Conservation (phyloP, 2,113 vertebrate species). For the Malurus elegans region DNA sequence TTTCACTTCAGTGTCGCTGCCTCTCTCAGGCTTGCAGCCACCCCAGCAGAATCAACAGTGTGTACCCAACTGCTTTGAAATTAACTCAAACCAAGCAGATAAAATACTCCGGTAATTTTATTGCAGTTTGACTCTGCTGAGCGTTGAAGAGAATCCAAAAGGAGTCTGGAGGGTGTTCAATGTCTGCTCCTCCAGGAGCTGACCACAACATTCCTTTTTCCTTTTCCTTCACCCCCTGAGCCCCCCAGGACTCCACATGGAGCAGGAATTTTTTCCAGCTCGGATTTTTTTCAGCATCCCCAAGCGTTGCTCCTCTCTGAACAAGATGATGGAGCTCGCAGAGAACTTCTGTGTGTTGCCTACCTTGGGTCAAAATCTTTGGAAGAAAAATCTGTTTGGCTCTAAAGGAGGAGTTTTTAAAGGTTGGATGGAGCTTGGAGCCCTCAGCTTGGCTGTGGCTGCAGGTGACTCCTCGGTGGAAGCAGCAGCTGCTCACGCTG, state of each 20-base stretch:
- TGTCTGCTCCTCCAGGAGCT: not conserved
- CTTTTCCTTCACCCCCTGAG: not conserved
- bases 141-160: accelerated
- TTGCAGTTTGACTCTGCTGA: not conserved
- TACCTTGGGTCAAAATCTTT: not conserved
- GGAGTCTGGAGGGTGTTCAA: accelerated
- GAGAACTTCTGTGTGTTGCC: not conserved
- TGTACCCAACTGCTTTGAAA: not conserved
- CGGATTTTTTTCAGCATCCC: not conserved
- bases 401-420: not conserved
- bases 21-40: not conserved
- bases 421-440: not conserved
- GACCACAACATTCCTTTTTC: not conserved
- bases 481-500: not conserved
- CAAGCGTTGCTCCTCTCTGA: not conserved
- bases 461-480: not conserved
- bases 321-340: not conserved
- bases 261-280: not conserved
- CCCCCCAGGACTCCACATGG: accelerated
- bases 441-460: not conserved
- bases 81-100: not conserved
- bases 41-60: not conserved
- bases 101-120: not conserved
- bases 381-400: not conserved
- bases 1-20: accelerated